A percentile compares a stretch with the other conserved stretches of the same genome.
phyloP scores from a whole-genome alignment of 1,140 invertebrate species.

The Papilio aristodemus region DNA sequence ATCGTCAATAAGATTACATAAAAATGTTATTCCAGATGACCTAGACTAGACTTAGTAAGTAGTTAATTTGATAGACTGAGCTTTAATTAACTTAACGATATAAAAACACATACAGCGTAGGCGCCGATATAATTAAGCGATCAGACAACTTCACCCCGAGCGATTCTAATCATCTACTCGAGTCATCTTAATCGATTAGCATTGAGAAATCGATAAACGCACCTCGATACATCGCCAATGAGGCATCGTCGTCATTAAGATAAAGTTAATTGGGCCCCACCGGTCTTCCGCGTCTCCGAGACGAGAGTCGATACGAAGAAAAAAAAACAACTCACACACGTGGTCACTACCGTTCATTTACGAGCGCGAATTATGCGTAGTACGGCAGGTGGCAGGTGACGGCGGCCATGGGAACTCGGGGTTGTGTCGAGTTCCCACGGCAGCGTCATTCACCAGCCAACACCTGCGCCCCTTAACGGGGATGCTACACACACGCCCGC shows the following conservation, averaged over 20 bases:
- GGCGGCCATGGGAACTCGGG: slow-evolving; percentile 70
- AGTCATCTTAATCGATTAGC: slow-evolving; percentile 64
- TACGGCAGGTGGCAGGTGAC: slow-evolving; percentile 76
- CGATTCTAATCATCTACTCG: slow-evolving; percentile 25
- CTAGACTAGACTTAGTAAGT: neutral
- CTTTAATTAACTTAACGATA: neutral
- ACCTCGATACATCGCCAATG: slow-evolving; percentile 43
- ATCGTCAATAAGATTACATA: too few relatives aligned
- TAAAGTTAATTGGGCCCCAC: slow-evolving; percentile 74
- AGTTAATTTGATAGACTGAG: neutral
- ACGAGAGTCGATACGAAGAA: slow-evolving; percentile 42
- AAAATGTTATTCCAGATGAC: too few relatives aligned
- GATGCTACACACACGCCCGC: slow-evolving; percentile 71
- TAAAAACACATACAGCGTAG: neutral
- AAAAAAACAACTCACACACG: slow-evolving; percentile 68
- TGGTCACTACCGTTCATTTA: slow-evolving; percentile 80
- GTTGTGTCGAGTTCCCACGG: slow-evolving; percentile 73
- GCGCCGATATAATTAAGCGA: slow-evolving; percentile 25
- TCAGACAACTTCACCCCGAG: slow-evolving; percentile 7
- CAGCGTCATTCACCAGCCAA: slow-evolving; percentile 69
- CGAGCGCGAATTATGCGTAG: slow-evolving; percentile 79
- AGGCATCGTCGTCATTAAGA: slow-evolving; percentile 64
- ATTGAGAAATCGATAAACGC: slow-evolving; percentile 55
- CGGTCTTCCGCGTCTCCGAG: slow-evolving; percentile 71
- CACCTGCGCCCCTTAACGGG: slow-evolving; percentile 77